Evolutionary conservation across 2,797 vertebrate genomes (phyloP).

Genomic region (Pseudocheirus occidentalis): DNA sequence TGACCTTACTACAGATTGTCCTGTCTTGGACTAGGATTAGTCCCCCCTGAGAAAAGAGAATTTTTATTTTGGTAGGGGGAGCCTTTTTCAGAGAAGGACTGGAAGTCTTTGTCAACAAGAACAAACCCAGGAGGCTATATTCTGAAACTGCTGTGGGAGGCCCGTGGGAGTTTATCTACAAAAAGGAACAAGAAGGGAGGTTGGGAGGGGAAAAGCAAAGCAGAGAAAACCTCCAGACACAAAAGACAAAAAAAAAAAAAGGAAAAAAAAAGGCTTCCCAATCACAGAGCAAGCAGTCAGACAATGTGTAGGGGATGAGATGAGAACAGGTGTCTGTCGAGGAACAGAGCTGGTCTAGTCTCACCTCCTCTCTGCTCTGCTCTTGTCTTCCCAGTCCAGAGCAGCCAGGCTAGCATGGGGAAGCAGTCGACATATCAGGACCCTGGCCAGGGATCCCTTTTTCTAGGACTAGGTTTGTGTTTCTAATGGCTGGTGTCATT

Average conservation of each 20-base stretch:
- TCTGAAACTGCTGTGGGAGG: slow-evolving; percentile 70
- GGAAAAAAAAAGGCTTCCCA: slow-evolving; percentile 66
- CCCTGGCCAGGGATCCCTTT: neutral
- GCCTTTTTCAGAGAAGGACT: slow-evolving; percentile 59
- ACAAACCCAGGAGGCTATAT: slow-evolving; percentile 70
- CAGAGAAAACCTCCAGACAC: slow-evolving; percentile 73
- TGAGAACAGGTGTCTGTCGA: slow-evolving; percentile 75
- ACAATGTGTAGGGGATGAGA: slow-evolving; percentile 36
- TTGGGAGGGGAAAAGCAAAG: slow-evolving; percentile 72
- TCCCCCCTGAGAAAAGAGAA: slow-evolving; percentile 26
- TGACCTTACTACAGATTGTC: neutral
- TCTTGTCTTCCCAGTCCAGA: neutral
- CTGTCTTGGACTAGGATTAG: neutral
- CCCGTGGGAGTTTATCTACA: slow-evolving; percentile 84
- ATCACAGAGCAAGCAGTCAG: slow-evolving; percentile 53
- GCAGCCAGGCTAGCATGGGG: neutral
- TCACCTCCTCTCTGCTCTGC: neutral
- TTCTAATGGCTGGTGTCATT: neutral
- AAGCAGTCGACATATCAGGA: neutral
- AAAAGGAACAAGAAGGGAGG: slow-evolving; percentile 76
- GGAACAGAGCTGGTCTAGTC: slow-evolving; percentile 53
- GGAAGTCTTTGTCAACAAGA: slow-evolving; percentile 76
- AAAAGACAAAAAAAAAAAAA: slow-evolving; percentile 73
- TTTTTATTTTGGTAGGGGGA: slow-evolving; percentile 27
- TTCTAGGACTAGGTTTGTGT: neutral